Evolutionary conservation across 2,797 vertebrate species (phyloP).

Genomic region (Leptatherina wallacei): DNA sequence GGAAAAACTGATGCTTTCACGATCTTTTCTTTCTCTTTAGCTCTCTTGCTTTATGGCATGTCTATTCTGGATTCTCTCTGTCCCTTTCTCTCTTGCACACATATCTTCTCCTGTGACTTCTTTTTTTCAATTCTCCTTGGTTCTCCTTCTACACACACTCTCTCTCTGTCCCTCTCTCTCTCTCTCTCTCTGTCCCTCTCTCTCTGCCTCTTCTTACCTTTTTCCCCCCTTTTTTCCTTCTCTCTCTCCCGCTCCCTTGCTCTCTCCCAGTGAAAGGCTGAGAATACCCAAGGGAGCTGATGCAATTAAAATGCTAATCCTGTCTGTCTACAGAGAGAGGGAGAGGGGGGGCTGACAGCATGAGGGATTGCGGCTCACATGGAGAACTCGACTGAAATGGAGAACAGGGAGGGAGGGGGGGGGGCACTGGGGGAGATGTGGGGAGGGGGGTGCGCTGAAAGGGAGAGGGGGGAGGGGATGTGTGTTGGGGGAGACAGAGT

Average conservation of each 20-base stretch:
- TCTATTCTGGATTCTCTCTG: slow-evolving; percentile 63
- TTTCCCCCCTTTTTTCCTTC: slow-evolving; percentile 55
- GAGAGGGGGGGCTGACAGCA: slow-evolving; percentile 88
- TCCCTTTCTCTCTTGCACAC: slow-evolving; percentile 64
- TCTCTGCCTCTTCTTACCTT: slow-evolving; percentile 65
- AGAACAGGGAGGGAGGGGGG: slow-evolving; percentile 70
- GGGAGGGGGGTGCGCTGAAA: slow-evolving; percentile 70
- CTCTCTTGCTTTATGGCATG: slow-evolving; percentile 58
- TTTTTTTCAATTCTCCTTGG: slow-evolving; percentile 83
- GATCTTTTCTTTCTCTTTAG: slow-evolving; percentile 62
- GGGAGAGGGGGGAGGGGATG: slow-evolving; percentile 73
- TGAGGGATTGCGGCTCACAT: slow-evolving; percentile 90
- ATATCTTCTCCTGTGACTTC: slow-evolving; percentile 80
- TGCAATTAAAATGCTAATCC: slow-evolving; percentile 93
- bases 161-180: too few species aligned
- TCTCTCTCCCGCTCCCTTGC: slow-evolving; percentile 72
- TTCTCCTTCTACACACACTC: slow-evolving; percentile 70
- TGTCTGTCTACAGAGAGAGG: slow-evolving; percentile 89
- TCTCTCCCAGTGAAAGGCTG: slow-evolving; percentile 87
- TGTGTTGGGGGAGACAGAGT: slow-evolving; percentile 73
- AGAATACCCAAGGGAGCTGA: slow-evolving; percentile 90
- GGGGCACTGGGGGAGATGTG: slow-evolving; percentile 57
- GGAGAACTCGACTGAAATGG: slow-evolving; percentile 89
- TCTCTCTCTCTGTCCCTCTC: slow-evolving; percentile 30
- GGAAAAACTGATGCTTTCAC: slow-evolving; percentile 67